Evolutionary conservation across 2,113 vertebrate species (phyloP).

Genomic region (Cygnus buccinator): DNA sequence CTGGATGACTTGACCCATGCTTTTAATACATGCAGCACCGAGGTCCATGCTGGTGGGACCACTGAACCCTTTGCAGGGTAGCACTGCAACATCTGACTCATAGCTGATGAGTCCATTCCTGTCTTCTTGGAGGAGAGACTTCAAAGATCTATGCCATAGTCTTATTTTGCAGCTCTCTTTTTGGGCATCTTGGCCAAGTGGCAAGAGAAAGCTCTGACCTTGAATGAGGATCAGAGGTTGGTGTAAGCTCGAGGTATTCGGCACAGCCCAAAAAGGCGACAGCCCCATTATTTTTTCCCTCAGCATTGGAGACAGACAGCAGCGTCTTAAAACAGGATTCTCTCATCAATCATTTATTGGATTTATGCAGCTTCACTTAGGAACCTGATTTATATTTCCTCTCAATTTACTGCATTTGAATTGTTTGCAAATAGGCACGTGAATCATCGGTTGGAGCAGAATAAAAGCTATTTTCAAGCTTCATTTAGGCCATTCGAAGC

Average conservation of each 20-base stretch:
- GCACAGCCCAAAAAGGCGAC: not conserved
- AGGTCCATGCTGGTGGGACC: fast-evolving
- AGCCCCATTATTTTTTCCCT: not conserved
- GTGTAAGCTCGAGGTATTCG: not conserved
- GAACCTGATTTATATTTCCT: conserved; percentile 66
- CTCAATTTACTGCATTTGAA: conserved; percentile 61
- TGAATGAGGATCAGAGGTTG: not conserved
- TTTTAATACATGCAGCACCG: not conserved
- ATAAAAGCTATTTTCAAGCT: conserved; percentile 54
- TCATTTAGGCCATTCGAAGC: conserved; percentile 52
- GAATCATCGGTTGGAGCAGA: conserved; percentile 14
- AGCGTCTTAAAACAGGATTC: conserved; percentile 15
- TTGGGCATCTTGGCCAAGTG: not conserved
- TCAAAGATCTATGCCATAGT: fast-evolving
- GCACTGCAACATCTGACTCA: not conserved
- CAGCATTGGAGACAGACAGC: conserved; percentile 27
- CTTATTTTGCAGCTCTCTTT: not conserved
- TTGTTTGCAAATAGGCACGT: conserved; percentile 69
- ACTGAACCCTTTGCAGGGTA: too few relatives aligned
- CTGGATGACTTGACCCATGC: not conserved
- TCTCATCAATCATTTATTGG: conserved; percentile 72
- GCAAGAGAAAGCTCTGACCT: not conserved
- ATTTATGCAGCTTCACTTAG: conserved; percentile 67
- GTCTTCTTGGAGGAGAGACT: fast-evolving
- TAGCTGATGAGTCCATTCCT: fast-evolving